Conservation (phyloP, 2,797 vertebrate species). For the Vespertilio murinus region DNA sequence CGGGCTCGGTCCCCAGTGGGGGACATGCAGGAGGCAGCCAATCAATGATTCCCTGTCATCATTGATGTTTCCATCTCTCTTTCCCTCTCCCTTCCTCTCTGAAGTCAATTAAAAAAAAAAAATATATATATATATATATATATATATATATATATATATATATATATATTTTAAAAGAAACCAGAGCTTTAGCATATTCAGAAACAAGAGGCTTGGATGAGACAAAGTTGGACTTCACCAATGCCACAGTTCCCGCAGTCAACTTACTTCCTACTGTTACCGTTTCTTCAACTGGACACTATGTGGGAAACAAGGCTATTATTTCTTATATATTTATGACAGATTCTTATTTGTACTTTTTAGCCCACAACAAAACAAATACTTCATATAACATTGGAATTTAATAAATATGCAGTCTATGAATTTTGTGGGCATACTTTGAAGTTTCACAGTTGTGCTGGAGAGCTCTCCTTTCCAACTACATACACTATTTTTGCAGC, state of each 20-base stretch:
- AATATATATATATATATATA: too few species aligned
- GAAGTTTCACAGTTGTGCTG: constrained; percentile 15
- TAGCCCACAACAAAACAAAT: constrained; percentile 10
- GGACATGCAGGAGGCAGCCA: too few species aligned
- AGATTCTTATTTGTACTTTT: constrained; percentile 9
- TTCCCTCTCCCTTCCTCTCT: too few species aligned
- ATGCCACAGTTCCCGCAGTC: background rate
- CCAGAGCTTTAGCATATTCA: background rate
- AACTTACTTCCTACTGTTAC: background rate
- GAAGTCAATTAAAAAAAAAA: too few species aligned
- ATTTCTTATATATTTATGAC: background rate
- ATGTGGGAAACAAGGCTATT: background rate
- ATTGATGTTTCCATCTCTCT: too few species aligned
- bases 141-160: too few species aligned
- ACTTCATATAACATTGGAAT: background rate
- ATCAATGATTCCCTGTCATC: too few species aligned
- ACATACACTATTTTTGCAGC: background rate
- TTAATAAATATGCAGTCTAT: constrained; percentile 33
- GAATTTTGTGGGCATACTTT: constrained; percentile 41
- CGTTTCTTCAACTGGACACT: background rate
- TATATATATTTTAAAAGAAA: background rate
- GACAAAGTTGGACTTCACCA: constrained; percentile 17
- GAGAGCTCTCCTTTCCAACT: background rate
- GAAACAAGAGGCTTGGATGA: background rate
- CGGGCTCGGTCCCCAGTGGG: too few species aligned